Evolutionary conservation across 2,888 invertebrate genomes (phyloP).

Genomic region (Chaitophorus viminalis): DNA sequence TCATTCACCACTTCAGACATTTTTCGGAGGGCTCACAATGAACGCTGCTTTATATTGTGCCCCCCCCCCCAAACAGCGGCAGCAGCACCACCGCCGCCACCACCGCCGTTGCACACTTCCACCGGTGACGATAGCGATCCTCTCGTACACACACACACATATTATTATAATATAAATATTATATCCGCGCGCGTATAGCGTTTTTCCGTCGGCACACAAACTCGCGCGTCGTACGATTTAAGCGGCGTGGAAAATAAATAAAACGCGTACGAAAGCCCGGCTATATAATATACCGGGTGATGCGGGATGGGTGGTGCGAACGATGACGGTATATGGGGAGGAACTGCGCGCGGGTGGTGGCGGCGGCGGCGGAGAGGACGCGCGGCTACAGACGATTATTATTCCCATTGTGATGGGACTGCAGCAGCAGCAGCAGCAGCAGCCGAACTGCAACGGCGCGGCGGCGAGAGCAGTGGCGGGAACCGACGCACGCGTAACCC

Average conservation of each 20-base stretch:
- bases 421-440: background rate
- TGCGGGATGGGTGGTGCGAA: too few species aligned
- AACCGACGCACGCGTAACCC: slow-evolving; percentile 54
- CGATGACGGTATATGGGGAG: background rate
- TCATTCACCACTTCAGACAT: slow-evolving; percentile 60
- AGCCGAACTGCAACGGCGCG: background rate
- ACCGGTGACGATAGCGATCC: background rate
- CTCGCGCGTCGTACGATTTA: background rate
- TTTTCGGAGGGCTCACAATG: slow-evolving; percentile 61
- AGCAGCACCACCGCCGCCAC: background rate
- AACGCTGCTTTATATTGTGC: slow-evolving; percentile 62
- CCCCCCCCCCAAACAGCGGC: background rate
- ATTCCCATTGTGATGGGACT: background rate
- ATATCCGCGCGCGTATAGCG: background rate
- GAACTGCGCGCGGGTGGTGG: background rate
- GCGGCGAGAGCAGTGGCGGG: background rate
- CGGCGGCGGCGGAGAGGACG: slow-evolving; percentile 23
- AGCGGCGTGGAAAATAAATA: too few species aligned
- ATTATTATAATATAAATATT: too few species aligned
- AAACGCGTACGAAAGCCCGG: background rate
- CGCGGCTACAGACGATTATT: background rate
- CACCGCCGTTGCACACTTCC: background rate
- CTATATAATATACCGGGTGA: too few species aligned
- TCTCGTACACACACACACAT: too few species aligned
- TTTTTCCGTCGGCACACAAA: background rate